These are phyloP conservation scores for Lophochroa leadbeateri DNA, from an alignment of 2,113 vertebrate genomes.

Conservation along the genomic window DNA sequence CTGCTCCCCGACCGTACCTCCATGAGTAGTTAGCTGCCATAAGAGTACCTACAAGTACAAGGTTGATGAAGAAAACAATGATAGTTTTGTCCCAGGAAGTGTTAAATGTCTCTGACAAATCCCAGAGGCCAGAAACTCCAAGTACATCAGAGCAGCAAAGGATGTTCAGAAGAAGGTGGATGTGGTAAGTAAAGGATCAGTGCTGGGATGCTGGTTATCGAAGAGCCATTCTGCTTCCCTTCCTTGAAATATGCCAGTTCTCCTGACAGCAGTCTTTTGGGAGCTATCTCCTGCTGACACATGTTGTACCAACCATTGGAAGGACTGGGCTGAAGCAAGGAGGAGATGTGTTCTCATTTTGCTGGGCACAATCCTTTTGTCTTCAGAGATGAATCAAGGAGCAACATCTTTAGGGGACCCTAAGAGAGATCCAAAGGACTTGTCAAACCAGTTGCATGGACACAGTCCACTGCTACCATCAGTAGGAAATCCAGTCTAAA, in stretches of 20 bases:
- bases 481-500: neutral
- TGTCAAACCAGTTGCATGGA: neutral
- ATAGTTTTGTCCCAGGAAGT: neutral
- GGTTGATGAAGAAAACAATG: neutral
- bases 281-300: neutral
- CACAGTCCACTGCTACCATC: neutral
- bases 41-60: conserved; percentile 30
- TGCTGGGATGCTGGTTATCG: neutral
- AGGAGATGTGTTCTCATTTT: neutral
- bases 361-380: neutral
- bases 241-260: neutral
- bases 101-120: neutral
- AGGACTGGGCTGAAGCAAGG: neutral
- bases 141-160: neutral
- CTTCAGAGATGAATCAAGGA: neutral
- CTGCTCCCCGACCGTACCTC: neutral
- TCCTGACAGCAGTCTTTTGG: neutral
- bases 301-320: neutral
- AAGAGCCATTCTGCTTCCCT: neutral
- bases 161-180: neutral
- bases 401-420: neutral
- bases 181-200: neutral
- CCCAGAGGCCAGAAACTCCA: neutral
- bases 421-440: neutral
- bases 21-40: conserved; percentile 3